Evolutionary conservation across 2,888 invertebrate genomes (phyloP).

Genomic region (Scaptodrosophila latifasciaeformis): DNA sequence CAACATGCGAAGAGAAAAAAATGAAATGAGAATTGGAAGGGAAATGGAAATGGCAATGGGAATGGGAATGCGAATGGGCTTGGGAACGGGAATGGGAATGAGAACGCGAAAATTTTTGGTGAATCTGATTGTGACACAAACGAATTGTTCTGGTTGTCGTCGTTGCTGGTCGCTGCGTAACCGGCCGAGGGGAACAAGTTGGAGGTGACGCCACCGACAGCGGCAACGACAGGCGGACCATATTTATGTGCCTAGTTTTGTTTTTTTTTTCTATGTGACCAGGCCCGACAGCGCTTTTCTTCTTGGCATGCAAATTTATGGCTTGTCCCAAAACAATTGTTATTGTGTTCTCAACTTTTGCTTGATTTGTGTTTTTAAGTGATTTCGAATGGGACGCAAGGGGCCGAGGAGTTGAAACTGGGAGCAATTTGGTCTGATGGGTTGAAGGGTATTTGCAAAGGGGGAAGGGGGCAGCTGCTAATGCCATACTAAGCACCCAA

Average conservation of each 20-base stretch:
- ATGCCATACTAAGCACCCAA: slow-evolving; percentile 52
- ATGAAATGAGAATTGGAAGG: slow-evolving; percentile 32
- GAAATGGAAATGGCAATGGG: slow-evolving; percentile 21
- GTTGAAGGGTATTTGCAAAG: slow-evolving; percentile 8
- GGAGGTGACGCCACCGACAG: too few species aligned
- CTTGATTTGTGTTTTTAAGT: slow-evolving; percentile 68
- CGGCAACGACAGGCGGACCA: too few species aligned
- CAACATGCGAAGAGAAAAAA: slow-evolving; percentile 55
- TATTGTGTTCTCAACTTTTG: slow-evolving; percentile 68
- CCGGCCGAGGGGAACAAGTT: not conserved
- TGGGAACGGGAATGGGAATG: slow-evolving; percentile 17
- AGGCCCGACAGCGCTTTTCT: slow-evolving; percentile 25
- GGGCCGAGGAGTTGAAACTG: slow-evolving; percentile 24
- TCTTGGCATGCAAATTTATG: slow-evolving; percentile 70
- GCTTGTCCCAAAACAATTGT: slow-evolving; percentile 70
- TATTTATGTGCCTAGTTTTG: slow-evolving; percentile 62
- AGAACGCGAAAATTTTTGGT: slow-evolving; percentile 53
- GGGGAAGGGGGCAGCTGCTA: slow-evolving; percentile 35
- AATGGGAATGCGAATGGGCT: slow-evolving; percentile 16
- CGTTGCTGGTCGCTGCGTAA: slow-evolving; percentile 13
- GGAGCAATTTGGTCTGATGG: not conserved
- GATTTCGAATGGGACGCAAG: slow-evolving; percentile 64
- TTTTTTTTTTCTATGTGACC: slow-evolving; percentile 17
- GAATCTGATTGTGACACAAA: slow-evolving; percentile 73
- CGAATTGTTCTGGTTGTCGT: slow-evolving; percentile 68